These are phyloP conservation scores for Naja naja DNA, from an alignment of 2,113 vertebrate genomes.

Conservation along the genomic window DNA sequence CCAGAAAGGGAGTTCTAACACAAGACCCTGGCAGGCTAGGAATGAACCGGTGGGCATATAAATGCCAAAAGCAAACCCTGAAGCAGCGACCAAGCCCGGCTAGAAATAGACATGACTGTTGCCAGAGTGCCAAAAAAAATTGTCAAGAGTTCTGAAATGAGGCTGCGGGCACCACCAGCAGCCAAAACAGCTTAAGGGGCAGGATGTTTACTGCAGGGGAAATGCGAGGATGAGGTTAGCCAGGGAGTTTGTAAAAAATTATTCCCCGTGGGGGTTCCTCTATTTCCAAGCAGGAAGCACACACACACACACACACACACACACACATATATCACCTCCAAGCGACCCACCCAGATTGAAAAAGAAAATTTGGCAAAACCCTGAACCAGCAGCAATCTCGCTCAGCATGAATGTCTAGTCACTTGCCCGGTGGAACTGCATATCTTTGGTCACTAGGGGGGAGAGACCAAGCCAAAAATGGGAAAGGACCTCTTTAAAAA, in stretches of 20 bases:
- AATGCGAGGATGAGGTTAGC: neutral
- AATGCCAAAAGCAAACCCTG: neutral
- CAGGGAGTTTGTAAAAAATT: neutral
- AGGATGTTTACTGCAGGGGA: neutral
- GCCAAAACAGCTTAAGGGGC: too few relatives aligned
- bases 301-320: too few relatives aligned
- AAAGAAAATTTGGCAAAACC: neutral
- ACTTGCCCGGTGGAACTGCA: neutral
- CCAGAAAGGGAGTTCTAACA: neutral
- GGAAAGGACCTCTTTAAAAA: neutral
- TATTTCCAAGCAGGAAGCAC: neutral
- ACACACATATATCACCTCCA: neutral
- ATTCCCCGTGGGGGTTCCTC: neutral
- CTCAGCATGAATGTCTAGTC: neutral
- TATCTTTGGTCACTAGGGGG: neutral
- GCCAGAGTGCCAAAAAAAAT: too few relatives aligned
- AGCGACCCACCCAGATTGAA: neutral
- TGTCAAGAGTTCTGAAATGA: too few relatives aligned
- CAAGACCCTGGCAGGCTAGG: neutral
- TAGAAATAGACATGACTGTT: neutral
- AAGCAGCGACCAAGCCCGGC: neutral
- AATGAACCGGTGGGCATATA: neutral
- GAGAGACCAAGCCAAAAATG: neutral
- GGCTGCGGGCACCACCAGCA: neutral
- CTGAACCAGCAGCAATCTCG: neutral